A percentile compares a stretch with the other conserved stretches of the same genome.
Evolutionary conservation across 2,113 vertebrate species (phyloP).

Genomic region (Cephalopholis sonnerati): DNA sequence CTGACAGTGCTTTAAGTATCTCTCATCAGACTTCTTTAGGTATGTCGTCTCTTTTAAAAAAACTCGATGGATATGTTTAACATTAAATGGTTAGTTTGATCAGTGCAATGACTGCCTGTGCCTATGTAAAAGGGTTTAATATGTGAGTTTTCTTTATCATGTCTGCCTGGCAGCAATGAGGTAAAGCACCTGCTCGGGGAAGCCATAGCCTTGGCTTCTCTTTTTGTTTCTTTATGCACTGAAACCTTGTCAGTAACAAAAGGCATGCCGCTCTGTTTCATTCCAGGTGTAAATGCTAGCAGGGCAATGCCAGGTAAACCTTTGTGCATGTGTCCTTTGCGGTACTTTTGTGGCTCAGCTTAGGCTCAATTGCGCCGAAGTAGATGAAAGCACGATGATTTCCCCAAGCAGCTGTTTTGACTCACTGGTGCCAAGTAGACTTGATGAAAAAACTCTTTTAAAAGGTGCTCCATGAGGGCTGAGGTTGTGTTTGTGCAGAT

Average conservation of each 20-base stretch:
- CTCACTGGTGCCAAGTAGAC: background rate
- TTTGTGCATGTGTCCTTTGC: background rate
- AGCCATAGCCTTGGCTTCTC: background rate
- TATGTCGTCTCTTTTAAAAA: background rate
- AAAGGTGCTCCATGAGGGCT: background rate
- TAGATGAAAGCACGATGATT: background rate
- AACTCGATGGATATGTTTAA: constrained; percentile 12
- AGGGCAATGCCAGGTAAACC: background rate
- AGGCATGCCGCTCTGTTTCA: background rate
- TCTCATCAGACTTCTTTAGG: constrained; percentile 9
- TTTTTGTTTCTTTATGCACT: background rate
- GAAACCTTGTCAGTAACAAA: constrained; percentile 21
- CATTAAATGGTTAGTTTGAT: constrained; percentile 24
- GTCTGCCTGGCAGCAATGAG: background rate
- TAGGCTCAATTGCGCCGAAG: background rate
- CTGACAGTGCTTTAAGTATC: constrained; percentile 21
- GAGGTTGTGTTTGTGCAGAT: constrained; percentile 22
- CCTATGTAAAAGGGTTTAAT: background rate
- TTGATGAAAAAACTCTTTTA: background rate
- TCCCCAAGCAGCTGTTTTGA: constrained; percentile 20
- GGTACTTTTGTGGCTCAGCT: background rate
- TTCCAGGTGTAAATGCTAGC: background rate
- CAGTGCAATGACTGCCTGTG: background rate
- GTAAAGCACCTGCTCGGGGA: background rate
- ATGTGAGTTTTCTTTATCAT: background rate